Percentiles rank a stretch among this genome's conserved stretches.
Evolutionary conservation across 1,140 invertebrate genomes (phyloP).

Genomic region (Mactra quadrangularis): DNA sequence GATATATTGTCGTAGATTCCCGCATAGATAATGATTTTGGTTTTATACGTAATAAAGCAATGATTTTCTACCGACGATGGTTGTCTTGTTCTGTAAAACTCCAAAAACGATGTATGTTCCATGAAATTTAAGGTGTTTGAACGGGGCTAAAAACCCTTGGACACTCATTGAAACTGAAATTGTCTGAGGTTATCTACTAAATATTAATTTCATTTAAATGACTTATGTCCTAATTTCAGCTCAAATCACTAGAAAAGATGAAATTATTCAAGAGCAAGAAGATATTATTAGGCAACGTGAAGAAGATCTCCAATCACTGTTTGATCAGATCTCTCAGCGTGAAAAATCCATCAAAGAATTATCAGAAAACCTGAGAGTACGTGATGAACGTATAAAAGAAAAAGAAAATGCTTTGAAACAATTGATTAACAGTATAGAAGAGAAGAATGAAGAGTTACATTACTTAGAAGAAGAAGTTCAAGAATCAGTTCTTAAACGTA

Average conservation of each 20-base stretch:
- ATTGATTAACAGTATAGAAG: slow-evolving; percentile 68
- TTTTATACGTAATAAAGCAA: too few species aligned
- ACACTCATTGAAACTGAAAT: too few species aligned
- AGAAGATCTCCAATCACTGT: slow-evolving; percentile 71
- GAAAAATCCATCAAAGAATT: slow-evolving; percentile 72
- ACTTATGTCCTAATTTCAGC: slow-evolving; percentile 18
- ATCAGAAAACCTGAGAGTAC: slow-evolving; percentile 66
- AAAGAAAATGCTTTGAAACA: slow-evolving; percentile 74
- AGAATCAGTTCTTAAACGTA: slow-evolving; percentile 59
- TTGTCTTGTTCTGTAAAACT: too few species aligned
- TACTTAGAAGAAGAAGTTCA: slow-evolving; percentile 69
- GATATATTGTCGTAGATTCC: too few species aligned
- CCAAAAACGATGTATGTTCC: too few species aligned
- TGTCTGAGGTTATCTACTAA: too few species aligned
- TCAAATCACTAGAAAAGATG: slow-evolving; percentile 69
- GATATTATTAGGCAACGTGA: slow-evolving; percentile 71
- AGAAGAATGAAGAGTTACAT: slow-evolving; percentile 71
- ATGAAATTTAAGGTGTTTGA: too few species aligned
- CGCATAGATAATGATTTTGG: too few species aligned
- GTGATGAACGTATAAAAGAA: slow-evolving; percentile 75
- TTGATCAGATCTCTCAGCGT: slow-evolving; percentile 74
- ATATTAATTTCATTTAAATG: too few species aligned
- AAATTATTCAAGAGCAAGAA: slow-evolving; percentile 72
- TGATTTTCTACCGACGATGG: too few species aligned
- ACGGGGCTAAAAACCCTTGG: too few species aligned